A percentile compares a stretch with the other conserved stretches of the same genome.
phyloP scores from a whole-genome alignment of 2,888 invertebrate genomes.

The Agrochola lota region DNA sequence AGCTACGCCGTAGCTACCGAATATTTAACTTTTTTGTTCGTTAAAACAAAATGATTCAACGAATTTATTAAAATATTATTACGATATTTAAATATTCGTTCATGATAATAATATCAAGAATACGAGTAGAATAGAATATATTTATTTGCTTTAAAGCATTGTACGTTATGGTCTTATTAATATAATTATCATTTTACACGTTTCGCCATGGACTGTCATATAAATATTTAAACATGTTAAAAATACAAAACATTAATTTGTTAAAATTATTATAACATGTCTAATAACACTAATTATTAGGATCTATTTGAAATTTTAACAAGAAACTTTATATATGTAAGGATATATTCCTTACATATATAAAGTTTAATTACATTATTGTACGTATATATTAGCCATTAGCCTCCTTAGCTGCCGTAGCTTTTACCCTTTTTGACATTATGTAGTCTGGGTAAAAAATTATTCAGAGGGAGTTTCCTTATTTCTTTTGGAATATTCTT shows the following conservation, averaged over 20 bases:
- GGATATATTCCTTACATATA: too few relatives aligned
- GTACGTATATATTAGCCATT: too few relatives aligned
- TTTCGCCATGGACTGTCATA: too few relatives aligned
- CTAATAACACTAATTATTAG: too few relatives aligned
- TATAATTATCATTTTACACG: neutral
- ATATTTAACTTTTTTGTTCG: constrained; percentile 9
- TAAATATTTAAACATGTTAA: neutral
- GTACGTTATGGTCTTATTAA: neutral
- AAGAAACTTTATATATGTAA: too few relatives aligned
- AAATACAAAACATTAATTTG: neutral
- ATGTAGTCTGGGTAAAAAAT: neutral
- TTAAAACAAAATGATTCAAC: neutral
- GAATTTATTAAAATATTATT: neutral
- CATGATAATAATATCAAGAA: neutral
- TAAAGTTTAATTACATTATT: too few relatives aligned
- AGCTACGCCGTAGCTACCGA: constrained; percentile 35
- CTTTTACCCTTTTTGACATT: neutral
- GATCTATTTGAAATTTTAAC: too few relatives aligned
- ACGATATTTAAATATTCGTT: neutral
- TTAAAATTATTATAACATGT: neutral
- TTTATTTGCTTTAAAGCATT: neutral
- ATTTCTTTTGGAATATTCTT: neutral
- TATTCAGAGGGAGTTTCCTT: neutral
- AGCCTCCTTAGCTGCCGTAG: too few relatives aligned
- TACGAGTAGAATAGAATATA: neutral